These are phyloP conservation scores for Hippocampus abdominalis DNA, from an alignment of 2,113 vertebrate species.

Conservation along the genomic window DNA sequence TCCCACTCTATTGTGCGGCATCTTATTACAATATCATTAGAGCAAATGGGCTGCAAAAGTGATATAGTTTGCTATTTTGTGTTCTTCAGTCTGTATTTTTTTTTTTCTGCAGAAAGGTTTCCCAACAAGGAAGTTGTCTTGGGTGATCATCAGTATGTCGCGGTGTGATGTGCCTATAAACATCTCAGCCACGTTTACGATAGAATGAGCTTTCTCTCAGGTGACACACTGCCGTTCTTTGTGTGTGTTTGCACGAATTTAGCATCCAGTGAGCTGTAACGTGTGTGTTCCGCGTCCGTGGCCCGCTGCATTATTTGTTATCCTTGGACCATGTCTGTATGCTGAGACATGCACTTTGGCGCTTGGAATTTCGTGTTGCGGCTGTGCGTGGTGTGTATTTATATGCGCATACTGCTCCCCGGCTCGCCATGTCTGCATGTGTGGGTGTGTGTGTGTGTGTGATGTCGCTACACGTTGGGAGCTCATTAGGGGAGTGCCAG, in stretches of 20 bases:
- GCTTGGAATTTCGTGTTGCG: constrained; percentile 14
- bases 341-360: constrained; percentile 35
- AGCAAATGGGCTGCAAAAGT: constrained; percentile 80
- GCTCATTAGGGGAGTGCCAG: constrained; percentile 63
- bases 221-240: neutral
- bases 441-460: constrained; percentile 23
- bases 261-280: constrained; percentile 2
- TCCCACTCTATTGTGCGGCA: constrained; percentile 93
- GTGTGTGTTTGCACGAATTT: constrained; percentile 6
- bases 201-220: neutral
- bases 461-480: constrained; percentile 50
- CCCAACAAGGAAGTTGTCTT: constrained; percentile 28
- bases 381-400: constrained; percentile 19
- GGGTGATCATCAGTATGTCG: constrained; percentile 72
- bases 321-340: constrained; percentile 28
- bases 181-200: neutral
- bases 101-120: neutral
- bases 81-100: constrained; percentile 56
- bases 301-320: constrained; percentile 30
- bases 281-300: constrained; percentile 21
- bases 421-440: constrained; percentile 7
- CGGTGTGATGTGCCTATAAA: neutral
- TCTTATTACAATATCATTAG: constrained; percentile 99
- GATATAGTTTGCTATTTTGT: constrained; percentile 81
- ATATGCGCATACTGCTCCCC: constrained; percentile 4